These are phyloP conservation scores for Clarias pachynema DNA, from an alignment of 2,797 vertebrate species.

Conservation along the genomic window DNA sequence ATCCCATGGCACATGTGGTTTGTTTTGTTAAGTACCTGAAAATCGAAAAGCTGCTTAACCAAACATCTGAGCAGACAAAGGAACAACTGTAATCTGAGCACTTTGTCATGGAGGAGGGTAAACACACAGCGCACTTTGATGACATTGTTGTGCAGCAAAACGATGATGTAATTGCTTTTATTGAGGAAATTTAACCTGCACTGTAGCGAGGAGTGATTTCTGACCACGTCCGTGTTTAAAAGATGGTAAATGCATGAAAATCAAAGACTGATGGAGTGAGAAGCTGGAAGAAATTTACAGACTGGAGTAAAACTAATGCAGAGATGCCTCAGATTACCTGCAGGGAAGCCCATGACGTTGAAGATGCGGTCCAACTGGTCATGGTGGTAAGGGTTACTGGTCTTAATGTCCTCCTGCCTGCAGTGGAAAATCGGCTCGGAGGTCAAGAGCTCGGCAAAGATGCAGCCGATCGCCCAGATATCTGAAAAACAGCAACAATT, in stretches of 20 bases:
- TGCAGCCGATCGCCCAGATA: constrained; percentile 99
- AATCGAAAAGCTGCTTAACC: neutral
- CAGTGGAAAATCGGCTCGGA: constrained; percentile 99
- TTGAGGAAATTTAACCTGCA: neutral
- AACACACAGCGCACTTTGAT: neutral
- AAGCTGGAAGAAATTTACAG: neutral
- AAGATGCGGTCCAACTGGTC: constrained; percentile 99
- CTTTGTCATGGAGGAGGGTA: neutral
- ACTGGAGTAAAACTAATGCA: neutral
- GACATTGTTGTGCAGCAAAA: neutral
- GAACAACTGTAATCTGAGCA: neutral
- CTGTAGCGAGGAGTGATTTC: neutral
- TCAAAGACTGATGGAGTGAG: neutral
- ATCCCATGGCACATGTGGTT: neutral
- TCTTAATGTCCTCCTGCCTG: constrained; percentile 99
- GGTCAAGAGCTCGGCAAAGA: constrained; percentile 99
- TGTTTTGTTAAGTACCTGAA: neutral
- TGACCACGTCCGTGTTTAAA: too few relatives aligned
- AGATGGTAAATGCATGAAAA: too few relatives aligned
- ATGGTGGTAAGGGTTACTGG: constrained; percentile 99
- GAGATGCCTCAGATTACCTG: constrained; percentile 74
- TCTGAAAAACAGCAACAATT: constrained; percentile 71
- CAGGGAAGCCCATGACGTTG: constrained; percentile 99
- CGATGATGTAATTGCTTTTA: neutral
- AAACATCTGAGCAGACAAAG: neutral